These are phyloP conservation scores for Pogonocherus hispidulus DNA, from an alignment of 2,888 invertebrate genomes.

Conservation along the genomic window DNA sequence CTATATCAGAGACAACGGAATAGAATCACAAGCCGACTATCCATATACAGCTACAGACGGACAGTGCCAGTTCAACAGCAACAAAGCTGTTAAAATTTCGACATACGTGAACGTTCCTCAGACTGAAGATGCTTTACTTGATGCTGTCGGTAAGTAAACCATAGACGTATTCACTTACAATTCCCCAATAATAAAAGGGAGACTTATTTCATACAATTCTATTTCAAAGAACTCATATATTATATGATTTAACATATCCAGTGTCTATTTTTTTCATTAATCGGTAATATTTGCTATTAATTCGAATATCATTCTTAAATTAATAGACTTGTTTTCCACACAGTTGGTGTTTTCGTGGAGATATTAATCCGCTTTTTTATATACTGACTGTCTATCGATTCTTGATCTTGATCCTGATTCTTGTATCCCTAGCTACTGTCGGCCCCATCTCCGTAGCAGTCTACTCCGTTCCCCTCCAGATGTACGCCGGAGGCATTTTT, in stretches of 20 bases:
- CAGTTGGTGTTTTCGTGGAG: too few relatives aligned
- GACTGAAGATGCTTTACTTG: neutral
- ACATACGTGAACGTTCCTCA: neutral
- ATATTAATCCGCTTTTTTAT: too few relatives aligned
- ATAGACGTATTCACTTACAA: too few relatives aligned
- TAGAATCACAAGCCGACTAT: slow-evolving; percentile 87
- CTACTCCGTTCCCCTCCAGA: slow-evolving; percentile 90
- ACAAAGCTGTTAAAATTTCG: neutral
- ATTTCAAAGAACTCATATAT: too few relatives aligned
- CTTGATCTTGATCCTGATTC: slow-evolving; percentile 68
- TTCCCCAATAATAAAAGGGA: too few relatives aligned
- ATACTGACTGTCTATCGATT: too few relatives aligned
- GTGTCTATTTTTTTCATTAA: too few relatives aligned
- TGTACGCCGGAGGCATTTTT: slow-evolving; percentile 84
- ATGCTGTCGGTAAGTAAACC: slow-evolving; percentile 74
- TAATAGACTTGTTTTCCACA: too few relatives aligned
- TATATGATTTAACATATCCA: too few relatives aligned
- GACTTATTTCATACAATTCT: too few relatives aligned
- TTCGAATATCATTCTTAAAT: too few relatives aligned
- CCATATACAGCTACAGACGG: slow-evolving; percentile 78
- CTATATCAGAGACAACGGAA: slow-evolving; percentile 76
- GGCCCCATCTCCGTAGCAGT: slow-evolving; percentile 91
- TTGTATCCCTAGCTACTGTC: slow-evolving; percentile 76
- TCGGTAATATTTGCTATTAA: too few relatives aligned
- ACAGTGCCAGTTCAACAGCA: slow-evolving; percentile 66